Evolutionary conservation across 2,888 invertebrate genomes (phyloP), one percentile per base, ranked within the genome.

Genomic region (Apotomis capreana): DNA sequence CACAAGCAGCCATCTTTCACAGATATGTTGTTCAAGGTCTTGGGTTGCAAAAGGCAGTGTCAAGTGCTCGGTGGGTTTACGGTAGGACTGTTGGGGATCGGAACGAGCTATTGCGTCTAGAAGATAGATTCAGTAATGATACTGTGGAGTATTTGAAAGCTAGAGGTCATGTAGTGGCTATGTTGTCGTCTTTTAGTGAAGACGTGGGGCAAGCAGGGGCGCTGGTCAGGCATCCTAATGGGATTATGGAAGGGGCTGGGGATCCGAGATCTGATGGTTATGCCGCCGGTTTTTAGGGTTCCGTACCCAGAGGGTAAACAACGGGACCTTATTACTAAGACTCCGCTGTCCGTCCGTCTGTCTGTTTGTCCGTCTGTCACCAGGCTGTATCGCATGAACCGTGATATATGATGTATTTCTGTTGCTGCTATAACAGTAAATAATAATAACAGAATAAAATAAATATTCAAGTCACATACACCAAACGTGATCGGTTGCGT

Each of bases 1-100:
- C 88, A 4, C 92, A 92, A 81, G 87, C 92, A 36, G 87, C 90
- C 0, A 83, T 92, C n/a, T 92, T 92, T 69, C 91, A 92, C 67
- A 84, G 91, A 80, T 91, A 92, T 64, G 90, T 84, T 1, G 81
- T 92, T 9, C 91, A 92, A 78, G 84, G 84, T 5, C 68, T 81
- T 13, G 83, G 81, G 10, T 83, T 92, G 61, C 91, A 92, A 76
- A 75, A 77, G 37, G 78, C 89, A 46, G 74, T 92, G 5, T 85
- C 86, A 4, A 79, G 82, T 26, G 90, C 92, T 1, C 85, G 92
- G 70, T 92, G 92, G 92, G 44, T 90, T 8, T 91, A 85, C 73
- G 92, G 91, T 3, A 78, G 84, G 3, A 76, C 79, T 36, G 26
- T 75, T 70, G 84, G 83, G 5, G 83, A 84, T 58, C 15, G 74